Base-by-base conservation (phyloP, 2,888 invertebrate genomes). In the Stenolophus ochropezus region DNA sequence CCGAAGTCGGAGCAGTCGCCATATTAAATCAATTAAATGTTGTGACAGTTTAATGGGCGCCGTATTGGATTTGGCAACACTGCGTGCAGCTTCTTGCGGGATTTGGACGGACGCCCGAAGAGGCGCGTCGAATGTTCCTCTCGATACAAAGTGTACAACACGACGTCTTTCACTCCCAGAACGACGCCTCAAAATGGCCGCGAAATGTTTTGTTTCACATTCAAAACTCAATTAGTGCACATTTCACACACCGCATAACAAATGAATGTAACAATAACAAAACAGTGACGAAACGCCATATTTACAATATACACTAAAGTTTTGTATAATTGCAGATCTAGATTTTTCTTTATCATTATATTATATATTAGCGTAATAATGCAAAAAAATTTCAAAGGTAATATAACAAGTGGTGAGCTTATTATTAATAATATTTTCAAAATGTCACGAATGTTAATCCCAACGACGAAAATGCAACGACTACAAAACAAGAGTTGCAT, bases 21-120 rank as follows among this genome's bases (percentile, higher is more conserved):
- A 80, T 80, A 73, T 80, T 80, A 80, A 80, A 80, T 80, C 80
- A 80, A 80, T 80, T 80, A 80, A 80, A 80, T 69, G 71, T 80
- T 80, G 80, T 80, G 80, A 80, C 80, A 80, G 80, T 80, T 80
- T 80, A 80, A 80, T 80, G 80, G 80, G 56, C 27, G 49, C 33
- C 73, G 73, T 80, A 80, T 80, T 80, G 80, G 80, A 80, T 80
- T 80, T 80, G 80, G 80, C 80, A 73, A 71, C 71, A 71, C 51
- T 71, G 80, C 80, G 73, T 80, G 73, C 80, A 73, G 80, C 73
- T 80, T 80, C 80, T 80, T 80, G 80, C 58, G 53, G 16, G 73
- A 56, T 73, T 80, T 80, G 80, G 80, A 71, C 33, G 21, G 14
- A 69, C 56, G 80, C 80, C 80, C 73, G 61, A 42, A 47, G 23